Conservation (phyloP, 2,797 vertebrate genomes). For the Pseudomugil tenellus region DNA sequence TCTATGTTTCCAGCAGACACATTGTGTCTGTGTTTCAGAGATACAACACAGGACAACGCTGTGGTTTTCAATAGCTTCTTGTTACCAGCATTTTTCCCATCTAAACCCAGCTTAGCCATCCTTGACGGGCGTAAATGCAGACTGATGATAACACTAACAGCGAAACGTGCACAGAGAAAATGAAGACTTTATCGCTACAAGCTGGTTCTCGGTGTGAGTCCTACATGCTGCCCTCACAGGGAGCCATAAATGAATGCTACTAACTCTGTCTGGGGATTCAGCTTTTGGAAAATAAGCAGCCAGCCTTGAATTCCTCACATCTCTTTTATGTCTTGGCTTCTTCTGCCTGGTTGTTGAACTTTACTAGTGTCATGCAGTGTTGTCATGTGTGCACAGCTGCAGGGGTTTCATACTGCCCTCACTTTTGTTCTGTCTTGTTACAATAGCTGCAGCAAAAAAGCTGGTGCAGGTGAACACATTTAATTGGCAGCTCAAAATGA, state of each 20-base stretch:
- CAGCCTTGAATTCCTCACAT: conserved; percentile 49
- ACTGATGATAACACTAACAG: conserved; percentile 15
- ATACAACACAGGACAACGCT: conserved; percentile 4
- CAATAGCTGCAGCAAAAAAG: conserved; percentile 65
- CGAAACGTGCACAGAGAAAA: conserved; percentile 16
- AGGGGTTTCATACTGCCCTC: conserved; percentile 60
- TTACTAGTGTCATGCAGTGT: conserved; percentile 68
- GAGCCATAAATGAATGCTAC: conserved; percentile 30
- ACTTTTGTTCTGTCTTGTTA: conserved; percentile 75
- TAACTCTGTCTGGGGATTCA: conserved; percentile 29
- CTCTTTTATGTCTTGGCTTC: conserved; percentile 58
- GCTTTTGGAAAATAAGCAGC: conserved; percentile 59
- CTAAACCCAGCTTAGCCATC: conserved; percentile 16
- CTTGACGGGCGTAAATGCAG: conserved; percentile 35
- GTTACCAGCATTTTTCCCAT: conserved; percentile 11
- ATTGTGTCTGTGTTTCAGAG: conserved; percentile 1
- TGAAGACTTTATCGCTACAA: conserved; percentile 33
- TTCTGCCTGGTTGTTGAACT: conserved; percentile 71
- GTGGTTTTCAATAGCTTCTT: conserved; percentile 10
- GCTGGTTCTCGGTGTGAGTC: conserved; percentile 14
- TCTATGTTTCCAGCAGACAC: neutral
- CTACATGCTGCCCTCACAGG: conserved; percentile 7
- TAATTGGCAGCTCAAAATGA: conserved; percentile 57
- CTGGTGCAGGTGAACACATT: conserved; percentile 75
- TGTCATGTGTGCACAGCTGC: conserved; percentile 84